Evolutionary conservation across 2,888 invertebrate species (phyloP).

Genomic region (Lithophane ornitopus): DNA sequence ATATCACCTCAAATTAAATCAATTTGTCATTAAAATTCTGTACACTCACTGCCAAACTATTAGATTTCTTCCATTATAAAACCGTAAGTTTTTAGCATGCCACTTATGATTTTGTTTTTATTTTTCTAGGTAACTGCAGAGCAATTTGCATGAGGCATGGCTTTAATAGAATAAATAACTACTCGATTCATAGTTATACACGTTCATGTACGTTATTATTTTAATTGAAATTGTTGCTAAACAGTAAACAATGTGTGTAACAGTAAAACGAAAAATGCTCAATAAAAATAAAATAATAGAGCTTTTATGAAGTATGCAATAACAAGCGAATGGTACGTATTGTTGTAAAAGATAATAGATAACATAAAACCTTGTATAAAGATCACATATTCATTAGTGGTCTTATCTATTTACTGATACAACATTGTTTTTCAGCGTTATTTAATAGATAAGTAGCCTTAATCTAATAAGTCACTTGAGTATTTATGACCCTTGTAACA

Average conservation of each 20-base stretch:
- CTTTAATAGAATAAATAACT: conserved; percentile 84
- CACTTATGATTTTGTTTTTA: conserved; percentile 70
- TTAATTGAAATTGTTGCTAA: conserved; percentile 40
- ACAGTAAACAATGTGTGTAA: conserved; percentile 46
- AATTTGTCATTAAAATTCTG: conserved; percentile 51
- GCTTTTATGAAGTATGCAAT: conserved; percentile 58
- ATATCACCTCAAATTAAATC: conserved; percentile 30
- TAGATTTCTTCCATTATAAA: conserved; percentile 42
- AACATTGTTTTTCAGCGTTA: conserved; percentile 79
- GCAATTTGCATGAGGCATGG: conserved; percentile 85
- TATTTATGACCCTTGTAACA: conserved; percentile 63
- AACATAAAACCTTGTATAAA: conserved; percentile 58
- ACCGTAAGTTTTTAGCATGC: conserved; percentile 75
- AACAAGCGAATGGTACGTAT: conserved; percentile 34
- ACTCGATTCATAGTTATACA: conserved; percentile 80
- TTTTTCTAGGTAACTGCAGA: conserved; percentile 86
- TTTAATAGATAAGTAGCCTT: conserved; percentile 74
- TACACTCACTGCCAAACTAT: conserved; percentile 53
- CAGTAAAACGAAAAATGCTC: conserved; percentile 34
- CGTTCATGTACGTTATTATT: conserved; percentile 85
- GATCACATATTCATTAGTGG: conserved; percentile 65
- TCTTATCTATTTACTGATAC: conserved; percentile 76
- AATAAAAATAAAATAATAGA: conserved; percentile 35
- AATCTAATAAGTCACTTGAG: conserved; percentile 66
- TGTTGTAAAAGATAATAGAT: conserved; percentile 63